Evolutionary conservation across 2,797 vertebrate species (phyloP).

Genomic region (Decapterus maruadsi): DNA sequence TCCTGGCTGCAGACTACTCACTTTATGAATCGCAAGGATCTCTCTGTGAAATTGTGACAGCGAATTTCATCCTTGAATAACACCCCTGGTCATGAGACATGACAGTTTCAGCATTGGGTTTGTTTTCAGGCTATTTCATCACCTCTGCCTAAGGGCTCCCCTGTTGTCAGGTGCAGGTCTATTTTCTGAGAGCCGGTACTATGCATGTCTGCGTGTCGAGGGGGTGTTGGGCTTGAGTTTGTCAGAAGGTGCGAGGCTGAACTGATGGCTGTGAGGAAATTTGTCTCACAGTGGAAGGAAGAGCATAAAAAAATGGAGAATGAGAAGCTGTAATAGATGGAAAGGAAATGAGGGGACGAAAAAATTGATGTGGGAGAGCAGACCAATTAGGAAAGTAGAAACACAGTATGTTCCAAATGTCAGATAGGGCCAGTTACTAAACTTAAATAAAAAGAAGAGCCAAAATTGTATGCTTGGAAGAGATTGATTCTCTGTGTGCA

Average conservation of each 20-base stretch:
- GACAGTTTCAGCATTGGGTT: slow-evolving; percentile 17
- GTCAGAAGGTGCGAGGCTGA: slow-evolving; percentile 69
- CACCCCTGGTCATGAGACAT: not conserved
- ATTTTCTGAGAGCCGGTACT: slow-evolving; percentile 17
- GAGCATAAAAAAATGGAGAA: slow-evolving; percentile 1
- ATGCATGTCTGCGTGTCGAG: slow-evolving; percentile 5
- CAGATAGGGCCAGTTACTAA: slow-evolving; percentile 16
- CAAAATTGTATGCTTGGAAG: slow-evolving; percentile 25
- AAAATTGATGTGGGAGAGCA: not conserved
- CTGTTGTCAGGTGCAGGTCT: slow-evolving; percentile 33
- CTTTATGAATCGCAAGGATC: slow-evolving; percentile 2
- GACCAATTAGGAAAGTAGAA: slow-evolving; percentile 8
- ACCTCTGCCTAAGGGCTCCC: slow-evolving; percentile 31
- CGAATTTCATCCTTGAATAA: slow-evolving; percentile 12
- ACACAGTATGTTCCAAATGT: slow-evolving; percentile 6
- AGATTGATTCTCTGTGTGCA: slow-evolving; percentile 42
- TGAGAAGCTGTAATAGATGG: not conserved
- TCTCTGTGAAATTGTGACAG: not conserved
- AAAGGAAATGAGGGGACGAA: slow-evolving; percentile 3
- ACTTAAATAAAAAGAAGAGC: slow-evolving; percentile 25
- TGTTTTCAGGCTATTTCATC: slow-evolving; percentile 49
- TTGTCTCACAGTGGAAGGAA: slow-evolving; percentile 44
- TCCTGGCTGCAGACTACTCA: not conserved
- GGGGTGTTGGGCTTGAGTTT: slow-evolving; percentile 33
- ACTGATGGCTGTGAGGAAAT: slow-evolving; percentile 71